A percentile compares a stretch with the other conserved stretches of the same genome.
Conservation (phyloP, 2,888 invertebrate species). For the Temnothorax unifasciatus region DNA sequence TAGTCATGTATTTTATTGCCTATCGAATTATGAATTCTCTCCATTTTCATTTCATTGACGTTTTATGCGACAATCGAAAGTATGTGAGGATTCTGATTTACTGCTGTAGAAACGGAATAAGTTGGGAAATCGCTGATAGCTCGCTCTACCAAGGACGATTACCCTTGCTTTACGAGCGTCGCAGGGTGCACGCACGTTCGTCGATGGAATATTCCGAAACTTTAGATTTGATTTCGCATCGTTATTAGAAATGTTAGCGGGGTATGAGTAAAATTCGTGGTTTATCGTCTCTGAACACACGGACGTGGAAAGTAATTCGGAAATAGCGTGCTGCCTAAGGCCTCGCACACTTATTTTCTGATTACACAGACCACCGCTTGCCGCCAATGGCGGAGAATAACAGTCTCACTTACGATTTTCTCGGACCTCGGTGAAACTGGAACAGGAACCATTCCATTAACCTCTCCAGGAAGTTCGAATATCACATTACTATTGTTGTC, state of each 20-base stretch:
- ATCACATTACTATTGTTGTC: constrained; percentile 42
- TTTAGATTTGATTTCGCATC: not conserved
- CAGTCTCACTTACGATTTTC: constrained; percentile 50
- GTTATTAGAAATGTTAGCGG: not conserved
- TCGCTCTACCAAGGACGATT: not conserved
- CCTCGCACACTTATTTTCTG: constrained; percentile 35
- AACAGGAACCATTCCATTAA: constrained; percentile 58
- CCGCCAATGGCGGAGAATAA: constrained; percentile 8
- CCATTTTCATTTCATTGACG: not conserved
- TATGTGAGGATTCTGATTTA: constrained; percentile 14
- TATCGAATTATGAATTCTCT: not conserved
- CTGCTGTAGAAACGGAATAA: not conserved
- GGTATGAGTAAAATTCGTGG: not conserved
- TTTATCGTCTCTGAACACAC: constrained; percentile 14
- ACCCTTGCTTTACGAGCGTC: constrained; percentile 22
- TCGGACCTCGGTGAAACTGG: constrained; percentile 52
- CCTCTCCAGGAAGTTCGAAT: constrained; percentile 46
- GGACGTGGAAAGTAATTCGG: constrained; percentile 10
- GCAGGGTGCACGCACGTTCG: not conserved
- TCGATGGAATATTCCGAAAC: not conserved
- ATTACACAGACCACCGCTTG: constrained; percentile 4
- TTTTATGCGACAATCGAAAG: constrained; percentile 25
- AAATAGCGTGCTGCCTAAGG: not conserved
- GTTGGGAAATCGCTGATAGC: not conserved
- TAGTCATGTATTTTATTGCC: not conserved